Conservation (phyloP, 1,140 invertebrate species). For the Charaxes varanes region DNA sequence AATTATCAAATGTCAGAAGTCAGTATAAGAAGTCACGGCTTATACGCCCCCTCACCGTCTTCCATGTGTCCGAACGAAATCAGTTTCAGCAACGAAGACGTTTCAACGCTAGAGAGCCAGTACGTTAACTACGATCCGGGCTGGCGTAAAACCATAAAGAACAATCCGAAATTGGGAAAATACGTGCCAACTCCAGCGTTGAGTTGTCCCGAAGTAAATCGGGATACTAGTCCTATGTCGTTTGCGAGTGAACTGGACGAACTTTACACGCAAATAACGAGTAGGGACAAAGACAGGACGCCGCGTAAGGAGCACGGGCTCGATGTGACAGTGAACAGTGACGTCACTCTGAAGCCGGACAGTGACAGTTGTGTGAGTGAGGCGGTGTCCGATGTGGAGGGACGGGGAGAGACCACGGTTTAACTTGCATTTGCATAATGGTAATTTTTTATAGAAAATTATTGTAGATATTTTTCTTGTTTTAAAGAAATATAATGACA, state of each 20-base stretch:
- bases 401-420: constrained; percentile 45
- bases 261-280: constrained; percentile 75
- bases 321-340: constrained; percentile 57
- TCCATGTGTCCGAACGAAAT: constrained; percentile 72
- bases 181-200: constrained; percentile 61
- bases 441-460: constrained; percentile 1
- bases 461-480: constrained; percentile 4
- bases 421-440: constrained; percentile 3
- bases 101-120: constrained; percentile 63
- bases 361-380: constrained; percentile 71
- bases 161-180: constrained; percentile 62
- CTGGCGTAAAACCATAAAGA: constrained; percentile 63
- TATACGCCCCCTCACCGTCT: constrained; percentile 75
- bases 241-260: constrained; percentile 75
- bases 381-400: constrained; percentile 52
- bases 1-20: constrained; percentile 79
- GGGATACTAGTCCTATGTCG: constrained; percentile 62
- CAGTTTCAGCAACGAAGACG: constrained; percentile 68
- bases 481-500: no score
- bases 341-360: constrained; percentile 60
- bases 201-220: constrained; percentile 64
- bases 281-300: constrained; percentile 51
- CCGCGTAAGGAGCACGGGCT: constrained; percentile 37
- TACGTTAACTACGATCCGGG: constrained; percentile 69
- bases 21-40: constrained; percentile 75